Conservation (phyloP, 1,140 invertebrate species). For the Drosophila asahinai region DNA sequence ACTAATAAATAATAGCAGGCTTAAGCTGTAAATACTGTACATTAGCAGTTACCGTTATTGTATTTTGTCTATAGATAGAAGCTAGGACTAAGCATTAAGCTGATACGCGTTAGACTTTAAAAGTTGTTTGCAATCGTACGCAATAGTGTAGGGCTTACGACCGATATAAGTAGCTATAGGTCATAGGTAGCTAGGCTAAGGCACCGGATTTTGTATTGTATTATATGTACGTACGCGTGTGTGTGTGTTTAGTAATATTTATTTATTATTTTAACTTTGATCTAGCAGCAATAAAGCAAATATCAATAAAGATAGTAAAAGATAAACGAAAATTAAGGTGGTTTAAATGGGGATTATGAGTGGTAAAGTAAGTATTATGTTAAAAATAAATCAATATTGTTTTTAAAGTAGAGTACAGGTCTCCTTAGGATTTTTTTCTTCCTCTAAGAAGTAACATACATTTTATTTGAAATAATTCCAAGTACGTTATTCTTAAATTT, state of each 20-base stretch:
- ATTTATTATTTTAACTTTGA: conserved; percentile 77
- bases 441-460: neutral
- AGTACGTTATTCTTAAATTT: too few species aligned
- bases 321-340: neutral
- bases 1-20: conserved; percentile 7
- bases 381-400: too few species aligned
- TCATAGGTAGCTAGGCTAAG: conserved; percentile 38
- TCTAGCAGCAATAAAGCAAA: conserved; percentile 75
- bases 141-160: conserved; percentile 41
- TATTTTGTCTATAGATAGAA: conserved; percentile 68
- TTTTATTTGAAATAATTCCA: neutral
- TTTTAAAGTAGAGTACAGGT: too few species aligned
- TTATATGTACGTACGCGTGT: conserved; percentile 50
- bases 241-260: conserved; percentile 64
- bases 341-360: neutral
- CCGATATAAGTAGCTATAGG: conserved; percentile 17
- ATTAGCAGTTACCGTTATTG: conserved; percentile 79
- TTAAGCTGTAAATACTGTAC: conserved; percentile 78
- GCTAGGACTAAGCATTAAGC: conserved; percentile 11
- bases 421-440: too few species aligned
- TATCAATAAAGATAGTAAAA: conserved; percentile 71
- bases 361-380: neutral
- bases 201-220: conserved; percentile 49
- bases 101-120: conserved; percentile 53
- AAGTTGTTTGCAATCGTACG: conserved; percentile 64